Evolutionary conservation across 2,888 invertebrate species (phyloP).

Genomic region (Podotricha telesiphe): DNA sequence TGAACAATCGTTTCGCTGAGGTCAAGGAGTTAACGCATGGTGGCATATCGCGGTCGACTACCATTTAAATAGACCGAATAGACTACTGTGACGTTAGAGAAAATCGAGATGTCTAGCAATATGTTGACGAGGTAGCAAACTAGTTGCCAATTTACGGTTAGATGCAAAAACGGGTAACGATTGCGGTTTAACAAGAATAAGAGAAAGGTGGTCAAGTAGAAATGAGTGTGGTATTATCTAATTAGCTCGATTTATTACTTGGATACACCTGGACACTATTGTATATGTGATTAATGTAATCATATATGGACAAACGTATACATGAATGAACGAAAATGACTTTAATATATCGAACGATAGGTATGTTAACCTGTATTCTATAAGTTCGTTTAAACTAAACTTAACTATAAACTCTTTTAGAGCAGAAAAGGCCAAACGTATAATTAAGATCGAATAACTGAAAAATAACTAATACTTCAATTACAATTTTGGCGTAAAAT

Average conservation of each 20-base stretch:
- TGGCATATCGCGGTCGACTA: conserved; percentile 40
- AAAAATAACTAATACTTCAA: too few species aligned
- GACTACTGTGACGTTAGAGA: conserved; percentile 11
- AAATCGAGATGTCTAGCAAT: conserved; percentile 26
- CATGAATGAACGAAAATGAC: too few species aligned
- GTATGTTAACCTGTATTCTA: too few species aligned
- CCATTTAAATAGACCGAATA: conserved; percentile 46
- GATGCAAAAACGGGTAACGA: conserved; percentile 29
- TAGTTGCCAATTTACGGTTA: conserved; percentile 34
- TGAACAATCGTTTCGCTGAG: conserved; percentile 26
- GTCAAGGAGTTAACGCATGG: conserved; percentile 40
- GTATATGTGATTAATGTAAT: neutral
- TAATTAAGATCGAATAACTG: too few species aligned
- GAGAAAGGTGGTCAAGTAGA: conserved; percentile 31
- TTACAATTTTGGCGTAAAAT: too few species aligned
- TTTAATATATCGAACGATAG: too few species aligned
- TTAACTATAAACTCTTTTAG: too few species aligned
- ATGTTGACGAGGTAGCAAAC: conserved; percentile 26
- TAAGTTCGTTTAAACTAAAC: too few species aligned
- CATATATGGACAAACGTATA: too few species aligned
- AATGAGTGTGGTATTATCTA: conserved; percentile 6
- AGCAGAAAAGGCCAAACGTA: too few species aligned
- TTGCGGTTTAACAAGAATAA: conserved; percentile 27
- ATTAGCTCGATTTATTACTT: neutral
- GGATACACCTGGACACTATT: neutral